Base-by-base conservation (phyloP, 2,797 vertebrate genomes). In the Pristis pectinata region DNA sequence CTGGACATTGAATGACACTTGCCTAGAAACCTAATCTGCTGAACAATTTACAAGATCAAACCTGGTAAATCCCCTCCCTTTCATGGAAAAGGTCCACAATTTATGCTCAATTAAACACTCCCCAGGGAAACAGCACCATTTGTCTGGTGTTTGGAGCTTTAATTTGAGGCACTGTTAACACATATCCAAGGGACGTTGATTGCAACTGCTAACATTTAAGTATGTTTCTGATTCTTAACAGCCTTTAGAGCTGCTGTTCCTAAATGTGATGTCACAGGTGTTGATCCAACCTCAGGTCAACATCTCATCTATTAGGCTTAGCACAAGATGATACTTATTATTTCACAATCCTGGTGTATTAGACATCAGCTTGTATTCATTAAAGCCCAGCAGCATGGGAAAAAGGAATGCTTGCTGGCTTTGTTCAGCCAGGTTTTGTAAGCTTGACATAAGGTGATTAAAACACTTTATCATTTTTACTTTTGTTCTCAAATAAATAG, bases 121-220 rank as follows among this genome's bases (percentile, higher is more conserved):
- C 70, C 92, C 72, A 19, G 70, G 64, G 87, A 41, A 91, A 24
- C 34, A 67, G 61, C 22, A 76, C 92, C 92, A 76, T 76, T 34
- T 94, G 67, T 76, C 92, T 53, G 44, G 70, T 53, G 70, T 49
- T 49, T 67, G 22, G 30, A 1, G 13, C 64, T 74, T 72, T 56
- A 49, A 94, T 49, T 76, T 94, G 49, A 72, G 13, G 92, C 44
- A 56, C 70, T 94, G 92, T 76, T 76, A 94, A 49, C 92, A 53
- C 70, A 22, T 76, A 30, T 74, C 41, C 15, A 76, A 19, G 70
- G 27, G 30, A 94, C 94, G 72, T 49, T 53, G 92, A 94, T 94
- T 74, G 67, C 70, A 76, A 76, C 92, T 94, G 92, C 37, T 17
- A 19, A 74, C 70, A n/a, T 44, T 72, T 11, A 59, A 59, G 24